Evolutionary conservation across 2,113 vertebrate species (phyloP), one percentile per base, ranked within the genome.

Genomic region (Nettapus auritus): DNA sequence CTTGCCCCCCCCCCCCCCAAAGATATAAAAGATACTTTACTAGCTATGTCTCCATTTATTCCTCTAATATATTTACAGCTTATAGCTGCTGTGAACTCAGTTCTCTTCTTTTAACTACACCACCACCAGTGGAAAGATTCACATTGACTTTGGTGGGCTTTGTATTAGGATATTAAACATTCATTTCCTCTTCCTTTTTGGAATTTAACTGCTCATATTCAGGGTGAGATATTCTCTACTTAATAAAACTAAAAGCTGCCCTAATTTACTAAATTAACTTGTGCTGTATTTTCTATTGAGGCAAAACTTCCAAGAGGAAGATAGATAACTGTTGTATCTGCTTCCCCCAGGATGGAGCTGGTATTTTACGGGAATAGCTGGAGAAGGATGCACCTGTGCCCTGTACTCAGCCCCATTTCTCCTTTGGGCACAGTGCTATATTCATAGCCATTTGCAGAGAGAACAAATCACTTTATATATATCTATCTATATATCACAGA

Each of bases 81-180:
- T 88, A 31, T 48, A 88, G 42, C 69, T 90, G 57, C 76, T 90
- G 50, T 95, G 82, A 88, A 75, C 46, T 59, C 42, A 36, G 56
- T 90, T 94, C 25, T 94, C 48, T 82, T 91, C 82, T 93, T 93
- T 95, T 92, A 94, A 86, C 69, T 91, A 25, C 25, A 75, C 26
- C 28, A 64, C 53, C 33, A 90, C 77, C 17, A 15, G 13, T 34
- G 50, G 19, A 55, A 88, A 83, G 66, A 62, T 48, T 88, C 56
- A 22, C 59, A 66, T n/a, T 90, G 53, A 70, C 79, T 81, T 91
- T 42, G 50, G 40, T 52, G 40, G 44, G 23, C 53, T 92, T 94
- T 95, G 42, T 76, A 38, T 31, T 64, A 56, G 66, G 26, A 38
- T 86, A 76, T 77, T 82, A 80, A 86, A 82, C 44, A 55, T 67